These are phyloP conservation scores for Pteruthius melanotis DNA, from an alignment of 2,113 vertebrate species.

Conservation along the genomic window DNA sequence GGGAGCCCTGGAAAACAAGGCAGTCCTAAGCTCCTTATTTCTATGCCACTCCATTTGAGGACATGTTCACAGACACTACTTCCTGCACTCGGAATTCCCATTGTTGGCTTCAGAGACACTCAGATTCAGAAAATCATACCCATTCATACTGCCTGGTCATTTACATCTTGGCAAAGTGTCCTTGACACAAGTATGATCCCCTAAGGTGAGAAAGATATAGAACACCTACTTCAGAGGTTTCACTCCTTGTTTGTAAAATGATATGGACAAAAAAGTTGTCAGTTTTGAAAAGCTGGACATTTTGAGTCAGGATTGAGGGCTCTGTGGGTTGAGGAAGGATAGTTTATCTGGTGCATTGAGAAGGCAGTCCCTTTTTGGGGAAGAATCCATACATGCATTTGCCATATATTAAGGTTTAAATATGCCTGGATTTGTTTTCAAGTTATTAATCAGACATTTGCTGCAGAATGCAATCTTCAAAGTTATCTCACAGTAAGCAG, in stretches of 20 bases:
- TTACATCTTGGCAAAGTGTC: neutral
- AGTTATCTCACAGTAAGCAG: neutral
- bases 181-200: neutral
- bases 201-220: neutral
- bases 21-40: neutral
- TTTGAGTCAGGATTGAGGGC: neutral
- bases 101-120: neutral
- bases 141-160: fast-evolving
- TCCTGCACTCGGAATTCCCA: neutral
- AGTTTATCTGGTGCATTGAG: neutral
- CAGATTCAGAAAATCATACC: neutral
- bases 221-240: neutral
- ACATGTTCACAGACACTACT: neutral
- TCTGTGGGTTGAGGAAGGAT: neutral
- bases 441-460: neutral
- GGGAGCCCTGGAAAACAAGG: neutral
- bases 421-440: neutral
- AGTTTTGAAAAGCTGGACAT: neutral
- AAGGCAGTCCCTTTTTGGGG: neutral
- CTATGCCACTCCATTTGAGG: neutral
- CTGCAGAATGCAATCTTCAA: neutral
- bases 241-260: neutral
- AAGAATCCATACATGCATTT: neutral
- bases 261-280: neutral
- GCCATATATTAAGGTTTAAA: neutral